A percentile compares a stretch with the other conserved stretches of the same genome.
Evolutionary conservation across 2,797 vertebrate genomes (phyloP).

Genomic region (Pterois miles): DNA sequence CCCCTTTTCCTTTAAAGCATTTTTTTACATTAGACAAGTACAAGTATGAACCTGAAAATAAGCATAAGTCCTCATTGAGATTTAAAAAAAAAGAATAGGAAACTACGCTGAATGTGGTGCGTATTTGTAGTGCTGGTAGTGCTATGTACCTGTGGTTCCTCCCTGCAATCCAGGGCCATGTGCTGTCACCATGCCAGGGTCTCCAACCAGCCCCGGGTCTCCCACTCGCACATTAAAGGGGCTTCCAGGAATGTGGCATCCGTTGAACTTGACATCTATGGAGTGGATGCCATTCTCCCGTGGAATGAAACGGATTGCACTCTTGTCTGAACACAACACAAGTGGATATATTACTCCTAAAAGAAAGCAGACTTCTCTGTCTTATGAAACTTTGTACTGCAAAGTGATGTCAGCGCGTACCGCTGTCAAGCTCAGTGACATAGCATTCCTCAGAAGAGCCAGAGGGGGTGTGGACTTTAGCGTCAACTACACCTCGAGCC

Average conservation of each 20-base stretch:
- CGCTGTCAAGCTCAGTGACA: slow-evolving; percentile 92
- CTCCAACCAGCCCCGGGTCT: slow-evolving; percentile 90
- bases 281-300: slow-evolving; percentile 95
- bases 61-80: not conserved
- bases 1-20: no score
- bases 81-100: not conserved
- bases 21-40: no score
- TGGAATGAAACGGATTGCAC: slow-evolving; percentile 94
- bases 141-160: slow-evolving; percentile 89
- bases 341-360: slow-evolving; percentile 1
- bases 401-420: slow-evolving; percentile 70
- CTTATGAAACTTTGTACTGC: not conserved
- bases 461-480: slow-evolving; percentile 93
- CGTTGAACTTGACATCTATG: slow-evolving; percentile 96
- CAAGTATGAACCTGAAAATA: no score
- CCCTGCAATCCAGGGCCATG: slow-evolving; percentile 92
- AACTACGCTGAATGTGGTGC: not conserved
- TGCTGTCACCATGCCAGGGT: slow-evolving; percentile 94
- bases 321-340: slow-evolving; percentile 86
- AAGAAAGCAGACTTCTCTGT: not conserved
- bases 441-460: slow-evolving; percentile 94
- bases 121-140: not conserved
- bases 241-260: slow-evolving; percentile 95
- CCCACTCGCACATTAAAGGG: slow-evolving; percentile 96
- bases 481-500: slow-evolving; percentile 90